Percentiles rank a stretch among this genome's conserved stretches.
These are phyloP conservation scores for Isoperla grammatica DNA, from an alignment of 2,888 invertebrate species.

Conservation along the genomic window DNA sequence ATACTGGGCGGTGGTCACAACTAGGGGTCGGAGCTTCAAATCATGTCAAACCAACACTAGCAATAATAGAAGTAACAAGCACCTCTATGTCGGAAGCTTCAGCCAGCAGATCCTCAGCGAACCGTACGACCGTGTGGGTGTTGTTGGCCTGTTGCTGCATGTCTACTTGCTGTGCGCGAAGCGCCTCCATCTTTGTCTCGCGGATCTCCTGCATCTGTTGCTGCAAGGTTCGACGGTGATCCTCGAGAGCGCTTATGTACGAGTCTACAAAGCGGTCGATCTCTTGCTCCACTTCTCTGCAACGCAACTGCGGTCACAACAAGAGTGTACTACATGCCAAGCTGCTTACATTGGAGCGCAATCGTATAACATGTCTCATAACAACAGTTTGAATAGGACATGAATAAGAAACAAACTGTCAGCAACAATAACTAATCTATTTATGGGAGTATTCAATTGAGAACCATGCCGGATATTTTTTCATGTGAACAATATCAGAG, in stretches of 20 bases:
- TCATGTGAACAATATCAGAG: no score
- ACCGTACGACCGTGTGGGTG: constrained; percentile 55
- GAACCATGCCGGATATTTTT: no score
- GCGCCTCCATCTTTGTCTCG: constrained; percentile 42
- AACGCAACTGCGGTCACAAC: constrained; percentile 41
- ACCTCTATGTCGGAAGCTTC: constrained; percentile 67
- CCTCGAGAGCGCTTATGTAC: constrained; percentile 58
- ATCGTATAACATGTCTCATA: no score
- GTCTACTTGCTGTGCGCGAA: constrained; percentile 44
- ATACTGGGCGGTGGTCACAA: no score
- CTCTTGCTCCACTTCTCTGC: constrained; percentile 51
- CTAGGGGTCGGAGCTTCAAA: no score
- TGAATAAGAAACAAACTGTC: no score
- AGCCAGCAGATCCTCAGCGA: constrained; percentile 58
- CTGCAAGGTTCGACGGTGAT: constrained; percentile 52
- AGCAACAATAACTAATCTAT: no score
- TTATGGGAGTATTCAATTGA: no score
- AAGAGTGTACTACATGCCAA: not conserved
- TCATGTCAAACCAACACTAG: no score
- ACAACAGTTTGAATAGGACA: no score
- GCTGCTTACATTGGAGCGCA: not conserved
- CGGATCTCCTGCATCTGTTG: constrained; percentile 40
- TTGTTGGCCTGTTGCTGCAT: constrained; percentile 52
- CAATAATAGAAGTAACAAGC: no score
- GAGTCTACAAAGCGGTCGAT: constrained; percentile 60